Base-by-base conservation (phyloP, 2,888 invertebrate species). In the Augiades crinisus region DNA sequence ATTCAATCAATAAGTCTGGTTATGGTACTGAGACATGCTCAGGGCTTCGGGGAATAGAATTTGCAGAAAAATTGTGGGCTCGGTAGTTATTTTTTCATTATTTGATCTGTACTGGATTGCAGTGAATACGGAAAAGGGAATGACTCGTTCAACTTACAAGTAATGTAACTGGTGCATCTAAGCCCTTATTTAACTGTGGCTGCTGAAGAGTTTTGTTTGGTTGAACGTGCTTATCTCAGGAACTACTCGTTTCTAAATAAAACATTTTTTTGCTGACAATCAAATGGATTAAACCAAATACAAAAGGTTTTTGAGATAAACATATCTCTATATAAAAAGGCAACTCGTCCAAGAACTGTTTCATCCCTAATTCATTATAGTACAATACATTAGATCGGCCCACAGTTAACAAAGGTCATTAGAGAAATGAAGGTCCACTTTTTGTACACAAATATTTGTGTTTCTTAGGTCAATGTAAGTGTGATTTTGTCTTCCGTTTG, bases 281-380 rank as follows among this genome's bases (percentile, higher is more conserved):
- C 74, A 72, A 77, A 72, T 73, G 70, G 68, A 69, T 76, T 75
- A 70, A 64, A 66, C 65, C 68, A 64, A 72, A 68, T 68, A 73
- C 69, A 72, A 68, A 69, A 72, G 68, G 73, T 70, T 70, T 62
- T 59, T 63, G 65, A 65, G 66, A 70, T 70, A 69, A 70, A 68
- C 62, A 68, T 65, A 60, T 50, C 53, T 55, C 53, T 36, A 60
- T 59, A 68, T 65, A 67, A 69, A 67, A 64, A 61, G 57, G 52
- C n/a, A n/a, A 12, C 31, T 21, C 16, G 30, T 27, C 16, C 37
- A n/a, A 24, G 51, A 47, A 41, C n/a, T 34, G 40, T 46, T 52
- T 40, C 34, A 30, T 51, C 43, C 31, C 43, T 41, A 50, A 47
- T 43, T 54, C 45, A 45, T 52, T 38, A 38, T 21, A 38, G 47